Base-by-base conservation (phyloP, 92 coral and sea anemone species). In the Plumapathes pennacea region DNA sequence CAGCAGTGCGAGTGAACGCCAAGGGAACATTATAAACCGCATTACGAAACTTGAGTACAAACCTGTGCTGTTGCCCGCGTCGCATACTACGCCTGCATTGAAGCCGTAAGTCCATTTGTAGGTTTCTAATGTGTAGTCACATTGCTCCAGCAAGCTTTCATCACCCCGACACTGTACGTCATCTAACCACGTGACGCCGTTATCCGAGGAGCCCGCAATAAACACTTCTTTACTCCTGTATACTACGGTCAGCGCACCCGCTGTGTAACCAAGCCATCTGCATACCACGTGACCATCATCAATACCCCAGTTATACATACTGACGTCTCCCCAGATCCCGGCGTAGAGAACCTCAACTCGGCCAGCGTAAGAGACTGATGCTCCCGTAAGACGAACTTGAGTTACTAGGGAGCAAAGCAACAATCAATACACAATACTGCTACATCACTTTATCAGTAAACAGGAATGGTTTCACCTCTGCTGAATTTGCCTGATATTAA, bases 241-340 rank as follows among this genome's bases (percentile, higher is more conserved):
- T 17, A 68, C 29, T 9, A 62, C 72, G 25, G 73, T 59, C 45
- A 74, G 17, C 13, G 67, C 83, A 39, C 66, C 71, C 40, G 10
- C 42, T 31, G 1, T 15, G 36, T 67, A 74, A 1, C 83, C 88
- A 39, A 74, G 69, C 58, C 46, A 25, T 50, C 73, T 51, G 54
- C 88, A 81, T 3, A 68, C 28, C 25, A 81, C 88, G 68, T 59
- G 83, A 54, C 62, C 69, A 67, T 76, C 76, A 32, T 49, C 31
- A 19, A 13, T 27, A 61, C 74, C 76, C 88, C 88, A 81, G 40
- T 57, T 46, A 44, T 40, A 49, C 59, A 7, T 29, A 27, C 72
- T 69, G 25, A 81, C 40, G 46, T 81, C 83, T 52, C 88, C 88
- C 88, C 88, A 81, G 88, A 81, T 31, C 36, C 78, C 88, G 31